Evolutionary conservation across 1,140 invertebrate species (phyloP).

Genomic region (Cheumatopsyche charites): DNA sequence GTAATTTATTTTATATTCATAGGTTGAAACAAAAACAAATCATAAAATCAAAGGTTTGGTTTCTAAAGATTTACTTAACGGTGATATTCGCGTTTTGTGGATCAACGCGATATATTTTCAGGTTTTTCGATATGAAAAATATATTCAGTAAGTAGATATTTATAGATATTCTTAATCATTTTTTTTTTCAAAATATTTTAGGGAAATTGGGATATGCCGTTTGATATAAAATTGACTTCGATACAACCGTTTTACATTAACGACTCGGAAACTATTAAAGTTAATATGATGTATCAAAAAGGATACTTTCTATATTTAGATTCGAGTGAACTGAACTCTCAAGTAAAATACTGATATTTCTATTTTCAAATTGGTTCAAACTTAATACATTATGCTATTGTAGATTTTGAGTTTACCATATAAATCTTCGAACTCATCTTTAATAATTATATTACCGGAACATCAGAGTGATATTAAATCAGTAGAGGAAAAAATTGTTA

Average conservation of each 20-base stretch:
- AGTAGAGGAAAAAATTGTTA: conserved; percentile 56
- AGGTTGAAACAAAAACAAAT: conserved; percentile 44
- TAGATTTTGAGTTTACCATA: conserved; percentile 65
- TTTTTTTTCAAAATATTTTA: conserved; percentile 44
- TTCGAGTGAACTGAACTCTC: conserved; percentile 35
- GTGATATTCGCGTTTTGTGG: conserved; percentile 66
- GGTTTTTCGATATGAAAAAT: conserved; percentile 53
- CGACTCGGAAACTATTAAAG: conserved; percentile 29
- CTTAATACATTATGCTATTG: too few species aligned
- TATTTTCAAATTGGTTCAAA: too few species aligned
- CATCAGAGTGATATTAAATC: conserved; percentile 60
- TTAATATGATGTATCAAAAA: conserved; percentile 37
- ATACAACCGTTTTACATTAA: conserved; percentile 34
- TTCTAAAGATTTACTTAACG: conserved; percentile 57
- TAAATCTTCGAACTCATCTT: conserved; percentile 62
- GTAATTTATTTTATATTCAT: not conserved
- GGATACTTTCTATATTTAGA: conserved; percentile 37
- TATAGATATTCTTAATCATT: conserved; percentile 48
- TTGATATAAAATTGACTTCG: conserved; percentile 5
- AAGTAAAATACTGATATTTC: too few species aligned
- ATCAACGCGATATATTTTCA: conserved; percentile 85
- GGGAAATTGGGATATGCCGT: conserved; percentile 39
- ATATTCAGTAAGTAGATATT: not conserved
- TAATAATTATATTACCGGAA: conserved; percentile 70
- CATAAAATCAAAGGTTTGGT: conserved; percentile 57